Percentiles rank a stretch among this genome's conserved stretches.
Evolutionary conservation across 2,888 invertebrate genomes (phyloP).

Genomic region (Chloroclysta siterata): DNA sequence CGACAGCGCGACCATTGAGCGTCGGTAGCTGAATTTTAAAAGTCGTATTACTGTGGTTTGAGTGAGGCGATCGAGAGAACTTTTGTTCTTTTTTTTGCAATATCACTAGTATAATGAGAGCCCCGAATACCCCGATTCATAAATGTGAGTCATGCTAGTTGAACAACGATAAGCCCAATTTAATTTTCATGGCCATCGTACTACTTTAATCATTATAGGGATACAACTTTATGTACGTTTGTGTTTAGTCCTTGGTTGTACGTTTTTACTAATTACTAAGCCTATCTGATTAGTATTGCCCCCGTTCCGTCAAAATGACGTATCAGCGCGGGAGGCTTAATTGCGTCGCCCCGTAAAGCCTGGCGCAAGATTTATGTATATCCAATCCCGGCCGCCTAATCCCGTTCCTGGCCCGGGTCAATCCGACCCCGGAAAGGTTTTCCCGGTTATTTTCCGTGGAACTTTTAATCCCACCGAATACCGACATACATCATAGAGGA

Average conservation of each 20-base stretch:
- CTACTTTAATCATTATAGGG: too few species aligned
- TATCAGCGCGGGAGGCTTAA: constrained; percentile 79
- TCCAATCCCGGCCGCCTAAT: constrained; percentile 83
- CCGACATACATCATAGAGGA: constrained; percentile 85
- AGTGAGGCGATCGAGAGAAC: constrained; percentile 48
- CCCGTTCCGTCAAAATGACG: constrained; percentile 73
- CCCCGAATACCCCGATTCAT: neutral
- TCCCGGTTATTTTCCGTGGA: constrained; percentile 85
- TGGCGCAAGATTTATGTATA: constrained; percentile 82
- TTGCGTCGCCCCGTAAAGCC: constrained; percentile 79
- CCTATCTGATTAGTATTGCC: constrained; percentile 68
- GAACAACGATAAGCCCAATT: neutral
- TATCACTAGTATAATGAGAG: constrained; percentile 2
- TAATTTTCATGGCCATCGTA: neutral
- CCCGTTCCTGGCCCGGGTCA: constrained; percentile 81
- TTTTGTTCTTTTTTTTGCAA: constrained; percentile 49
- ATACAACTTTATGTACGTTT: too few species aligned
- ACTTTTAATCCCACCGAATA: constrained; percentile 85
- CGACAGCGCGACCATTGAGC: constrained; percentile 76
- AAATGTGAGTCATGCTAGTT: constrained; percentile 6
- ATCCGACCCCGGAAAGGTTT: constrained; percentile 84
- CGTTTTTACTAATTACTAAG: constrained; percentile 10
- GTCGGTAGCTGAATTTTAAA: constrained; percentile 81
- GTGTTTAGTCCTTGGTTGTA: neutral
- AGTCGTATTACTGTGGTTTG: constrained; percentile 62